Base-by-base conservation (phyloP, 2,113 vertebrate genomes). In the Phycodurus eques region DNA sequence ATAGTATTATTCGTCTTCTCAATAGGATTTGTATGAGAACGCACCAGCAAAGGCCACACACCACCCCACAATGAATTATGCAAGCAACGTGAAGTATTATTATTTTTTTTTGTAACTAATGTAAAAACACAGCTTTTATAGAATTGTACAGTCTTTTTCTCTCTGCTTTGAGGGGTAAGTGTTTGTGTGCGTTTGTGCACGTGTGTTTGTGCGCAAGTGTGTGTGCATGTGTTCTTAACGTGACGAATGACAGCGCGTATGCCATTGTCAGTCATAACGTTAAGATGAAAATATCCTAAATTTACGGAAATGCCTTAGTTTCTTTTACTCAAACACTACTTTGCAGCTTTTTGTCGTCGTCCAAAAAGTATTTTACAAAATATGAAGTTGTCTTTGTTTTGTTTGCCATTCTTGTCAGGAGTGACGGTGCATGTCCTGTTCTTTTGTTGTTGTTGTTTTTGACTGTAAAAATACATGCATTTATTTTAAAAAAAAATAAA, bases 61-160 rank as follows among this genome's bases (percentile, higher is more conserved):
- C 93, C 80, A 89, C 94, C 93, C 92, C 92, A 95, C 92, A 82
- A 93, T 93, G 79, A 91, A 95, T 94, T 95, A 95, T 93, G 83
- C 88, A 88, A 90, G 85, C 46, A 87, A 87, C 91, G 96, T 97
- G 95, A 99, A 99, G 95, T 97, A 95, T 94, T 94, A 54, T 87
- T 94, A 47, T 88, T 86, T 95, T 95, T 94, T 95, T 95, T 94
- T 97, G 95, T 98, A 99, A 96, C 96, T 98, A 98, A 98, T 99
- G 96, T 99, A 98, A 94, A 93, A 97, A 95, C 93, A 94, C 94
- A 95, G 93, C 91, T 98, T 99, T 98, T 98, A 97, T 98, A 98
- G 94, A 94, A 95, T 94, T 99, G 98, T 99, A 98, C 96, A 98
- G 96, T 94, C 94, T 94, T 79, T 85, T 15, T 60, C 59, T 61